A percentile compares a stretch with the other conserved stretches of the same genome.
phyloP scores from a whole-genome alignment of 2,888 invertebrate genomes.

The Drosophila lacicola region DNA sequence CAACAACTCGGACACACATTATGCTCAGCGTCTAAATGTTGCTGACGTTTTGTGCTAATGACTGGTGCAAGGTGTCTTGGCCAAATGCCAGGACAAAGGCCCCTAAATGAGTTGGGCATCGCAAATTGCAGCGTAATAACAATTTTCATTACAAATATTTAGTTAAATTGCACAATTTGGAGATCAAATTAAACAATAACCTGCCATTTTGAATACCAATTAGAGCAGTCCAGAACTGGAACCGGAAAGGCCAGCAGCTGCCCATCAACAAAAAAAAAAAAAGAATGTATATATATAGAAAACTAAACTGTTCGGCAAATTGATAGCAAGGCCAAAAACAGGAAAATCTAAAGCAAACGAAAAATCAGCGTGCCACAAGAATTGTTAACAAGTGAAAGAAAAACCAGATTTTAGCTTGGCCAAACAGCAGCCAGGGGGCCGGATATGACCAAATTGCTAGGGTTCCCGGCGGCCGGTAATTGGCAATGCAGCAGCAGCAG shows the following conservation, averaged over 20 bases:
- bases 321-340: constrained; percentile 59
- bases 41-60: constrained; percentile 59
- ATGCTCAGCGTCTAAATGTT: constrained; percentile 39
- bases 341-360: constrained; percentile 65
- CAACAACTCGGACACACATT: constrained; percentile 20
- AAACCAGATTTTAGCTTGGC: constrained; percentile 72
- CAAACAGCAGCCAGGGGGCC: constrained; percentile 78
- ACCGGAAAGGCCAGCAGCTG: constrained; percentile 22
- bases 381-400: constrained; percentile 67
- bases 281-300: constrained; percentile 10
- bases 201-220: constrained; percentile 61
- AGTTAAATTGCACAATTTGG: constrained; percentile 55
- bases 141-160: constrained; percentile 61
- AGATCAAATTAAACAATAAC: constrained; percentile 43
- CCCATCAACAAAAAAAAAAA: constrained; percentile 2
- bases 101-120: not conserved
- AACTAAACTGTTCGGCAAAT: constrained; percentile 42
- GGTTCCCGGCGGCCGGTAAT: constrained; percentile 82
- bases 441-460: constrained; percentile 84
- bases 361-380: constrained; percentile 63
- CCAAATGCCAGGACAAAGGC: constrained; percentile 43
- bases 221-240: constrained; percentile 19
- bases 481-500: constrained; percentile 66
- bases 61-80: constrained; percentile 58
- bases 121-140: constrained; percentile 42